A percentile compares a stretch with the other conserved stretches of the same genome.
phyloP scores from a whole-genome alignment of 2,888 invertebrate genomes.

The Stomorhina lunata region DNA sequence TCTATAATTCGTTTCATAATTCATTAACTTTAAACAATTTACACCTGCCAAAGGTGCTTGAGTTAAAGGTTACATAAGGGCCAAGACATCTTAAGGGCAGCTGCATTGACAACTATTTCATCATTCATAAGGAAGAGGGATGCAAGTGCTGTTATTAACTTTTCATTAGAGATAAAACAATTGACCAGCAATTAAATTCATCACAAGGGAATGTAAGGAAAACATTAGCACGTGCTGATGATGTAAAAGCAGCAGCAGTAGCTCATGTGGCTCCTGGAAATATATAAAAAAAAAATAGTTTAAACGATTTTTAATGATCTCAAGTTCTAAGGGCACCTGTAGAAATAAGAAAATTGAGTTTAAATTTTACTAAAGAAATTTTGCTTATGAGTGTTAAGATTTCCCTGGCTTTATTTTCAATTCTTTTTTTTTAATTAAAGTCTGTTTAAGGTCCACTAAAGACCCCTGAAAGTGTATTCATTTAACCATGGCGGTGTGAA shows the following conservation, averaged over 20 bases:
- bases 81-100: slow-evolving; percentile 27
- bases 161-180: slow-evolving; percentile 31
- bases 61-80: neutral
- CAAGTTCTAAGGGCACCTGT: neutral
- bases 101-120: slow-evolving; percentile 39
- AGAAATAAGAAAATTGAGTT: neutral
- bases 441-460: slow-evolving; percentile 54
- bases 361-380: neutral
- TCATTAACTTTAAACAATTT: slow-evolving; percentile 43
- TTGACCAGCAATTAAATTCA: neutral
- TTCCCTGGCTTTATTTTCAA: neutral
- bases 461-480: slow-evolving; percentile 70
- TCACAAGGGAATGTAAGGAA: slow-evolving; percentile 17
- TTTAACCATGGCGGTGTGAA: slow-evolving; percentile 79
- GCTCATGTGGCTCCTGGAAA: neutral
- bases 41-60: slow-evolving; percentile 47
- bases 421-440: neutral
- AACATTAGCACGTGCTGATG: slow-evolving; percentile 50
- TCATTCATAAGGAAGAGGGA: neutral
- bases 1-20: neutral
- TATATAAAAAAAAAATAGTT: neutral
- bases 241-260: neutral
- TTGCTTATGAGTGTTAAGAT: slow-evolving; percentile 41
- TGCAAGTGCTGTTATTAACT: slow-evolving; percentile 43
- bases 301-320: slow-evolving; percentile 41